A percentile compares a stretch with the other conserved stretches of the same genome.
Evolutionary conservation across 2,113 vertebrate species (phyloP).

Genomic region (Fukomys damarensis): DNA sequence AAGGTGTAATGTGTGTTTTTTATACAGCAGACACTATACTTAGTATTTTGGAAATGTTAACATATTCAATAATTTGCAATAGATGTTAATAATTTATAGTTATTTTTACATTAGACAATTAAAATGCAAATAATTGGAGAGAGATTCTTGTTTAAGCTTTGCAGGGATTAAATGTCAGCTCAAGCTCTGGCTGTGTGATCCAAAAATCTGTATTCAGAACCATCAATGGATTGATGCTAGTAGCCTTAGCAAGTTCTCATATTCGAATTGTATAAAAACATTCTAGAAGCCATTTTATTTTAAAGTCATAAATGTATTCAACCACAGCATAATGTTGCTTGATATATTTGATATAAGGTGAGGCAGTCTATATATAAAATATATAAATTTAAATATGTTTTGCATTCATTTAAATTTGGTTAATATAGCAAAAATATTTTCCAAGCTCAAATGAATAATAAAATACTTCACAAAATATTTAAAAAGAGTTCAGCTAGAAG

Average conservation of each 20-base stretch:
- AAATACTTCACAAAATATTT: constrained; percentile 2
- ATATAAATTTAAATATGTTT: not conserved
- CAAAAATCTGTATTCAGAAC: not conserved
- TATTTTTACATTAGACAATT: not conserved
- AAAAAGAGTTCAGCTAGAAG: not conserved
- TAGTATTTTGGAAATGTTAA: not conserved
- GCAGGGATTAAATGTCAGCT: not conserved
- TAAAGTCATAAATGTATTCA: not conserved
- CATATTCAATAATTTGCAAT: not conserved
- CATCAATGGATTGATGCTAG: rapidly evolving
- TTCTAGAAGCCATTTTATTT: not conserved
- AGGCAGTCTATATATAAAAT: not conserved
- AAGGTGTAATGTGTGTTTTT: not conserved
- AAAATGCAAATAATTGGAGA: not conserved
- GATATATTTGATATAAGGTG: not conserved
- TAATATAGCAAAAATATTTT: not conserved
- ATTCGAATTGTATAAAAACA: not conserved
- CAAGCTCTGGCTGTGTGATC: not conserved
- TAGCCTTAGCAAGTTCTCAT: not conserved
- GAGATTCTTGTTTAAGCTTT: not conserved
- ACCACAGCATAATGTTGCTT: not conserved
- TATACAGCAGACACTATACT: not conserved
- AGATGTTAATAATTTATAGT: not conserved
- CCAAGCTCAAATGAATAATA: not conserved
- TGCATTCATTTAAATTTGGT: not conserved